Evolutionary conservation across 2,797 vertebrate genomes (phyloP).

Genomic region (Neopelma chrysocephalum): DNA sequence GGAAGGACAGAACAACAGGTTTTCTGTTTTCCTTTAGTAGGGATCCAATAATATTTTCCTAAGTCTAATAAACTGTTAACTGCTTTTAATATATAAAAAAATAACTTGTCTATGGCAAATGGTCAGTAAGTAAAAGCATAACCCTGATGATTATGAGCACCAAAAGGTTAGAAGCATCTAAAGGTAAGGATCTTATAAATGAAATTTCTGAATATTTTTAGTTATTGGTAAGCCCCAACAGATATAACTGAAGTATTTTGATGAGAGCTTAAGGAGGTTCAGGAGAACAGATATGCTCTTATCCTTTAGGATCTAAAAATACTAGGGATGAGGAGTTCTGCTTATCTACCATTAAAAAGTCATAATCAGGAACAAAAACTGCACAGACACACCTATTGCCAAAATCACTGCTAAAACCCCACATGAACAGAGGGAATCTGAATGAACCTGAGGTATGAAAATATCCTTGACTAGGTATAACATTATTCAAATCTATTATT

Average conservation of each 20-base stretch:
- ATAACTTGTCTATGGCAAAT: not conserved
- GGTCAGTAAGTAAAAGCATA: not conserved
- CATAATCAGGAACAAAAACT: not conserved
- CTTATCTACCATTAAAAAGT: not conserved
- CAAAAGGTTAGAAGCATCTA: not conserved
- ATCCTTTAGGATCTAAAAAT: slow-evolving; percentile 37
- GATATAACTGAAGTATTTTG: not conserved
- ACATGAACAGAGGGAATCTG: not conserved
- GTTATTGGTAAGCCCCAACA: not conserved
- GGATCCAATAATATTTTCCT: not conserved
- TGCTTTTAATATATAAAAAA: not conserved
- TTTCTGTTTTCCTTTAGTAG: not conserved
- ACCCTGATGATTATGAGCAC: not conserved
- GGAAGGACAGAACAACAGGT: not conserved
- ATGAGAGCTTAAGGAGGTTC: not conserved
- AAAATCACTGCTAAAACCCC: not conserved
- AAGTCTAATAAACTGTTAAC: not conserved
- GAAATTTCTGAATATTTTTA: not conserved
- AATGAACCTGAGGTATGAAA: slow-evolving; percentile 25
- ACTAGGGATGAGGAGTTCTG: not conserved
- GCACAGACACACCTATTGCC: not conserved
- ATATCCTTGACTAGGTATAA: slow-evolving; percentile 16
- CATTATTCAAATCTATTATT: slow-evolving; percentile 15
- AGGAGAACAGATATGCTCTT: not conserved
- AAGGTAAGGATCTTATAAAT: not conserved